Base-by-base conservation (phyloP, 2,888 invertebrate species). In the Pandemis heparana region DNA sequence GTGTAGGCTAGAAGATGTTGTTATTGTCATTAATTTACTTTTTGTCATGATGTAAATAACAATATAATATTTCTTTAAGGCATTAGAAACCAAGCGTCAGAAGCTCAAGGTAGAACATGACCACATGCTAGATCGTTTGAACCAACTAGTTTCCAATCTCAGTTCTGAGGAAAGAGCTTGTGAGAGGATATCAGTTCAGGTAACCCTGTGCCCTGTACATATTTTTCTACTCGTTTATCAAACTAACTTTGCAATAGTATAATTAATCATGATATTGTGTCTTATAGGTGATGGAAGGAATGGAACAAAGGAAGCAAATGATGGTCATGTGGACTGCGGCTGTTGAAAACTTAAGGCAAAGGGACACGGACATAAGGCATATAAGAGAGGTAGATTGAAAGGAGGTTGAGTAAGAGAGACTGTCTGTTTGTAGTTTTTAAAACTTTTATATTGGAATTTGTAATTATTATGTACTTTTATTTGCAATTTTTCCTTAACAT, bases 251-350 rank as follows among this genome's bases (percentile, higher is more conserved):
- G 23, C 4, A 23, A 9, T 23, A 12, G 10, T 1, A 53, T 10
- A 56, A 23, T n/a, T n/a, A n/a, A 63, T 12, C 46, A 63, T 5
- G 14, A 18, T n/a, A 18, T 39, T 12, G 5, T 69, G 39, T 59
- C 60, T 61, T 62, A 10, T 77, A 95, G 95, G 92, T 95, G 23
- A 87, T 89, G 70, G 91, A 96, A 78, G 96, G 96, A 9, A 95
- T 96, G 85, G 92, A 95, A 62, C 96, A 97, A 82, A 94, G 97
- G 14, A 95, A 95, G 46, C 94, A 96, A 75, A 95, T 97, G 91
- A 96, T 97, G 83, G 87, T 90, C 1, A 97, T 96, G 80, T 97
- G 97, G 97, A 96, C 96, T 63, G 94, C 95, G 59, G 96, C 97
- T 1, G 96, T 97, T 0, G 95, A 95, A 75, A 96, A 97, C 81